Base-by-base conservation (phyloP, 2,888 invertebrate species). In the Tortrix viridana region DNA sequence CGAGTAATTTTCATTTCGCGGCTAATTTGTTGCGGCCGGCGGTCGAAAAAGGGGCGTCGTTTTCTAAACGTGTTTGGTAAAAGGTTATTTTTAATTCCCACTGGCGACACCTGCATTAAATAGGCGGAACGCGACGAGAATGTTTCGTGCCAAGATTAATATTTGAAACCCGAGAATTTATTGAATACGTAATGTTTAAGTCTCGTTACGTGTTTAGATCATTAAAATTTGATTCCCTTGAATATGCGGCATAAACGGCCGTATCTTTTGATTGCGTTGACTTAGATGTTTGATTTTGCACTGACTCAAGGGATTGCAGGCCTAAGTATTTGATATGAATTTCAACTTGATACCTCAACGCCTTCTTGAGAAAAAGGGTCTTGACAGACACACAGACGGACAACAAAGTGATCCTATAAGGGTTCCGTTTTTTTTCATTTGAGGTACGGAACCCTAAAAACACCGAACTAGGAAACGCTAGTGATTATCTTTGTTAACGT, bases 31-130 rank as follows among this genome's bases (percentile, higher is more conserved):
- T 48, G 59, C 22, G 20, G 59, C 37, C 32, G 32, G 32, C 32
- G 32, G 32, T 9, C 32, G n/a, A 32, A 32, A 32, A 32, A 9
- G 32, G 32, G 32, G 12, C 32, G 41, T 16, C 53, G 49, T 52
- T 59, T 49, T 65, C 50, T 26, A 48, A 49, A 18, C 55, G 48
- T 62, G 69, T 70, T 70, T 23, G 56, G 22, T 16, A 55, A 22
- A 32, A 26, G 32, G 68, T 69, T 63, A 63, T 66, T 71, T 74
- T 71, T 69, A 69, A 72, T 73, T 71, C 70, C 73, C 70, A 71
- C 70, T 69, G 54, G 69, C 75, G 73, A 74, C 89, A 86, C 82
- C 86, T 88, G 88, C 81, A 79, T 68, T 79, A 79, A 87, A 88
- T 85, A 83, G 84, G 77, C 76, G 52, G 66, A 68, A 83, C 86